Percentiles rank a stretch among this genome's conserved stretches.
These are phyloP conservation scores for Rhinoraja longicauda DNA, from an alignment of 2,797 vertebrate genomes.

Conservation along the genomic window DNA sequence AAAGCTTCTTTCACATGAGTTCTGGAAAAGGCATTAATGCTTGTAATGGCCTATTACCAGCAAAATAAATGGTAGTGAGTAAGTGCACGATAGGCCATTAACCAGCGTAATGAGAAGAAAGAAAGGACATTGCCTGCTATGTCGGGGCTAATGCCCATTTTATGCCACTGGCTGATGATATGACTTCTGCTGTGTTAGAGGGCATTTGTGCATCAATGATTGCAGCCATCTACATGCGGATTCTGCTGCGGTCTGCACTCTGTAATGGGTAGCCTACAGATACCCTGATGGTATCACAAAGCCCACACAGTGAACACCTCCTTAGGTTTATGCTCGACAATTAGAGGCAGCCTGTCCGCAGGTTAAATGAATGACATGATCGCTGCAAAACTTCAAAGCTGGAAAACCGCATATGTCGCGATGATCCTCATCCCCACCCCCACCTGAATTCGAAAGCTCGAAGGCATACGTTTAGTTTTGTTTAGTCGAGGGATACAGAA, in stretches of 20 bases:
- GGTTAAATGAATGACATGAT: background rate
- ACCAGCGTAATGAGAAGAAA: slow-evolving; percentile 29
- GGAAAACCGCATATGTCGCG: background rate
- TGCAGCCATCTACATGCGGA: background rate
- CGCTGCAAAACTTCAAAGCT: background rate
- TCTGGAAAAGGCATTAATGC: background rate
- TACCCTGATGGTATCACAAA: background rate
- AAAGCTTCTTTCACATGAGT: background rate
- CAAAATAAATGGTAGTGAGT: background rate
- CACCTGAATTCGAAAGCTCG: background rate
- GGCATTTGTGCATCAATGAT: background rate
- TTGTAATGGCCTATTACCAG: slow-evolving; percentile 4
- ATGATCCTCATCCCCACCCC: too few relatives aligned
- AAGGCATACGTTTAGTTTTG: too few relatives aligned
- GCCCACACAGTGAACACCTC: background rate
- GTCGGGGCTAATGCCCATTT: background rate
- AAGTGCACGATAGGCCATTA: slow-evolving; percentile 18
- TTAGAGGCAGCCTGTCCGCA: background rate
- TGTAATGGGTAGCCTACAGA: background rate
- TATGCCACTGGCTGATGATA: background rate
- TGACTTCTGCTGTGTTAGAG: background rate
- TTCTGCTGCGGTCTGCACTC: background rate
- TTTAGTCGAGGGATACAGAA: too few relatives aligned
- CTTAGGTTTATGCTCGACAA: background rate
- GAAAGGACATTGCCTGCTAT: background rate